Base-by-base conservation (phyloP, 2,888 invertebrate species). In the Iselma pallidipennis region DNA sequence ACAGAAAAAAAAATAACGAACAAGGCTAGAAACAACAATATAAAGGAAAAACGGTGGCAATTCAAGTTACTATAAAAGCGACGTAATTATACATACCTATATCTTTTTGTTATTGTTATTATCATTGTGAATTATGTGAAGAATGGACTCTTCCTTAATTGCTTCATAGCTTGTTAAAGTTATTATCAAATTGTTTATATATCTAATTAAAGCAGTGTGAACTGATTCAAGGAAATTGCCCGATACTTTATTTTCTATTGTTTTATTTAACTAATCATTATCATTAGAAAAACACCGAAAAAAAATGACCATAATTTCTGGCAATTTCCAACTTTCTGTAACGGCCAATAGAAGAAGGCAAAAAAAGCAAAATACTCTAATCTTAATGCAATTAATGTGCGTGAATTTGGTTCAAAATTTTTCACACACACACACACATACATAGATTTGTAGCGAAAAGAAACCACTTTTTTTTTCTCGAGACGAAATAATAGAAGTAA, bases 181-280 rank as follows among this genome's bases (percentile, higher is more conserved):
- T 66, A 70, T 69, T 64, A 70, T 70, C 67, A 69, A 68, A 69
- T 67, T 68, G 67, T 37, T 66, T 66, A n/a, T 66, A 60, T 62
- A 64, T 54, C 67, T 68, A 72, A 72, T 72, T 70, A 70, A 68
- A 55, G 55, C 61, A 67, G 67, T 69, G 71, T 71, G 70, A 71
- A 73, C 66, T 70, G 66, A 69, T 68, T 71, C 63, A 58, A 63
- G 65, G 66, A 65, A 65, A 65, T 65, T 59, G 57, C 59, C 59
- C 49, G 56, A 62, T 60, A 56, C 57, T 60, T 45, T 54, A 49
- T 60, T 57, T 59, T 55, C 45, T 55, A 55, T 54, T 63, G 59
- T 62, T 42, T 49, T 25, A 49, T 49, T 49, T 49, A 59, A 59
- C 49, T 16, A 49, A 49, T 50, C 6, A 50, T 50, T 59, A 57